phyloP scores from a whole-genome alignment of 2,797 vertebrate genomes.

The Sciurus vulgaris region DNA sequence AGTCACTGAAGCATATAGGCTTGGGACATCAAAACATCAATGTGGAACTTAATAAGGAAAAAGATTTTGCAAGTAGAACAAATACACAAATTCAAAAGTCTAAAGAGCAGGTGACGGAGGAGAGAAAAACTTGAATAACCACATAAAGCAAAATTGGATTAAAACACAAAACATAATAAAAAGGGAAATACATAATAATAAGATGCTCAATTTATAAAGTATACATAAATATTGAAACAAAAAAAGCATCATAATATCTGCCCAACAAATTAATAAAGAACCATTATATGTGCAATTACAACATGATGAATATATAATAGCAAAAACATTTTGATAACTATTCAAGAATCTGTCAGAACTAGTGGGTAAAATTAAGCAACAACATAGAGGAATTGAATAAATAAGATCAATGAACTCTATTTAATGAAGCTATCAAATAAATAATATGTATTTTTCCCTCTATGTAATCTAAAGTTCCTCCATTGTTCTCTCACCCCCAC shows the following conservation, averaged over 20 bases:
- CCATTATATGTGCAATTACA: neutral
- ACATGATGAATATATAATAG: neutral
- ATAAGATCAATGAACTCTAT: neutral
- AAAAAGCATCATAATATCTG: neutral
- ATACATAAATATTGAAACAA: neutral
- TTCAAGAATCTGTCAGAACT: neutral
- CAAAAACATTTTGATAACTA: neutral
- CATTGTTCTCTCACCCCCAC: no score
- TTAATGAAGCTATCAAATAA: constrained; percentile 21
- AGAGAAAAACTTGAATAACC: neutral
- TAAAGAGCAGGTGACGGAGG: neutral
- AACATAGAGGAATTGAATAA: neutral
- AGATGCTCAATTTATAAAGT: neutral
- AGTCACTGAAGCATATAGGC: neutral
- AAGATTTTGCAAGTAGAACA: neutral
- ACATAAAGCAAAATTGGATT: constrained; percentile 5
- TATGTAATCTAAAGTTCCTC: no score
- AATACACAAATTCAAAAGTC: neutral
- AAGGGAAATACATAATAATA: neutral
- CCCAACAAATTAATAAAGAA: neutral
- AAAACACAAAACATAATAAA: neutral
- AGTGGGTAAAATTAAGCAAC: neutral
- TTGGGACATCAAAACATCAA: neutral
- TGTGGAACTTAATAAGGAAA: neutral
- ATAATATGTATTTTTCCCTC: neutral